Evolutionary conservation across 2,888 invertebrate species (phyloP).

Genomic region (Acanthosepion pharaonis): DNA sequence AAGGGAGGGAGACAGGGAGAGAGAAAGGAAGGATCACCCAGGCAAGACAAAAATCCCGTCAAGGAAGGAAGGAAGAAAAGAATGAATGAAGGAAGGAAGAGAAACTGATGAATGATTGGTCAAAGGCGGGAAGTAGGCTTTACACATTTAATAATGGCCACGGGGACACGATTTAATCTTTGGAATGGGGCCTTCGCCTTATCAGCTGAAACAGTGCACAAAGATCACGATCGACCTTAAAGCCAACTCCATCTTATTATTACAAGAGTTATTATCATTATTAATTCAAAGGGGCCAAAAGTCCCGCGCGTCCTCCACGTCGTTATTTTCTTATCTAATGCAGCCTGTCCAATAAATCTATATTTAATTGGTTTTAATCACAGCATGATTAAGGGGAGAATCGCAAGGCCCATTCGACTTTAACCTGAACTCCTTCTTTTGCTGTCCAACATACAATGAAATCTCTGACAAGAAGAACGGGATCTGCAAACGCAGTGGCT

Average conservation of each 20-base stretch:
- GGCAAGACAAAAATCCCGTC: no score
- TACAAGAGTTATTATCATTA: background rate
- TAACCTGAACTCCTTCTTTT: background rate
- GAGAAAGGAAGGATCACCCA: no score
- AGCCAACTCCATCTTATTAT: background rate
- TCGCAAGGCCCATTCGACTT: background rate
- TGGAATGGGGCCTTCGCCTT: background rate
- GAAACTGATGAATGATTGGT: background rate
- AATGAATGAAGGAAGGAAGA: background rate
- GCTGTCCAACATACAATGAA: background rate
- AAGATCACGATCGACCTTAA: background rate
- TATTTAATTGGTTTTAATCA: slow-evolving; percentile 10
- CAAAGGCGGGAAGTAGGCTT: background rate
- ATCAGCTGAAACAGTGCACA: background rate
- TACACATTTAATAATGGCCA: background rate
- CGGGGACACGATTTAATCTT: background rate
- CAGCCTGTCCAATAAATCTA: background rate
- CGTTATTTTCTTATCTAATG: background rate
- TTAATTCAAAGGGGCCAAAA: background rate
- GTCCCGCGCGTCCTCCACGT: background rate
- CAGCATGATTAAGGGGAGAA: background rate
- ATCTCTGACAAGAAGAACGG: background rate
- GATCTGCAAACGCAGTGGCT: no score
- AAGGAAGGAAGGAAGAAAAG: background rate
- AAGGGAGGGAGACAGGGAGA: no score